Conservation (phyloP, 2,888 invertebrate genomes). For the Conops quadrifasciatus region DNA sequence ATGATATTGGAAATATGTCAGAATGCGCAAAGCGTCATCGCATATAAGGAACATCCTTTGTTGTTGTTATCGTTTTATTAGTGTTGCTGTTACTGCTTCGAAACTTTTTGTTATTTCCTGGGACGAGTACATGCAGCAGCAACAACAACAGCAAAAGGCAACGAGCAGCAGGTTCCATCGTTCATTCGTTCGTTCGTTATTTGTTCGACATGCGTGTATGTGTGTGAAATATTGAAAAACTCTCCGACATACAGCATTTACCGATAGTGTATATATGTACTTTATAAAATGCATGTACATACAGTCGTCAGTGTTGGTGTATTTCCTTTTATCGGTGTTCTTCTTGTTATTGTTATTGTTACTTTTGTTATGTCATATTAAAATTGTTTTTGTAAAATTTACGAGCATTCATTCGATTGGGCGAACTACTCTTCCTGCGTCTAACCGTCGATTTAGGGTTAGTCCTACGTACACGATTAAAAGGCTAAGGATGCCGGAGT, state of each 20-base stretch:
- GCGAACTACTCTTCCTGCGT: too few species aligned
- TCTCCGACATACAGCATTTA: not conserved
- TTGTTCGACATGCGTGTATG: not conserved
- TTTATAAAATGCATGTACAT: not conserved
- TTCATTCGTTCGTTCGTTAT: conserved; percentile 17
- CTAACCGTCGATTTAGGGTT: too few species aligned
- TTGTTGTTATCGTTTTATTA: conserved; percentile 9
- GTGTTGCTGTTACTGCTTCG: conserved; percentile 42
- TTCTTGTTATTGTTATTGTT: not conserved
- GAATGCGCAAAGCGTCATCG: conserved; percentile 48
- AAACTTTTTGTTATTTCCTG: conserved; percentile 50
- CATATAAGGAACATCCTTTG: conserved; percentile 32
- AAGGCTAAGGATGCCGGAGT: too few species aligned
- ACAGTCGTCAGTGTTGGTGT: not conserved
- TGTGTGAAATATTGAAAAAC: conserved; percentile 3
- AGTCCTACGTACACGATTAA: too few species aligned
- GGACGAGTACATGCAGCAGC: conserved; percentile 12
- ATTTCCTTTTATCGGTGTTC: not conserved
- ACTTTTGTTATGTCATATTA: conserved; percentile 15
- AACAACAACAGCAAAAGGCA: too few species aligned
- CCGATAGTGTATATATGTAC: not conserved
- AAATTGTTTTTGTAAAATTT: conserved; percentile 32
- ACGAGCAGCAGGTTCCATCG: too few species aligned
- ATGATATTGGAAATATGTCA: conserved; percentile 65
- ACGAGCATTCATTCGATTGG: conserved; percentile 34